Conservation (phyloP, 1,140 invertebrate genomes). For the Tyrophagus putrescentiae region DNA sequence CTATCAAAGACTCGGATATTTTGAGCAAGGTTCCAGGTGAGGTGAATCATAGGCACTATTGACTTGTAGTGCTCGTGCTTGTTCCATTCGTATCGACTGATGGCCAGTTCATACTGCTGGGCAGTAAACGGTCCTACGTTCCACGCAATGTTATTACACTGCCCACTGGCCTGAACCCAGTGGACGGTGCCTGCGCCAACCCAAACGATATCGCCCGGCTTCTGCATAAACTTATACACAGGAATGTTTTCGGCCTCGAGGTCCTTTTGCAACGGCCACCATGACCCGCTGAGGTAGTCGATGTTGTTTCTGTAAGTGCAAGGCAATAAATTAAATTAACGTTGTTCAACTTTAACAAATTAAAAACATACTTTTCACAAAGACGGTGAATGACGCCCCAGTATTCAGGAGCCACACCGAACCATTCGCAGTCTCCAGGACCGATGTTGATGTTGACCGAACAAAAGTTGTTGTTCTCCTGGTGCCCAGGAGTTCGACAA, state of each 20-base stretch:
- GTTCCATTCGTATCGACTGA: slow-evolving; percentile 99
- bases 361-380: slow-evolving; percentile 57
- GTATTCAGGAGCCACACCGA: slow-evolving; percentile 91
- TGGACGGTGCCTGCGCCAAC: slow-evolving; percentile 91
- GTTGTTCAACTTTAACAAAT: background rate
- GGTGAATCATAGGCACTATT: slow-evolving; percentile 95
- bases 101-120: slow-evolving; percentile 80
- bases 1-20: slow-evolving; percentile 70
- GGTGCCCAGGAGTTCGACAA: slow-evolving; percentile 85
- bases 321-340: slow-evolving; percentile 8
- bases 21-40: slow-evolving; percentile 92
- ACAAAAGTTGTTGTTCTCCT: slow-evolving; percentile 99
- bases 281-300: slow-evolving; percentile 94
- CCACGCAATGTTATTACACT: slow-evolving; percentile 87
- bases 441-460: slow-evolving; percentile 99
- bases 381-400: slow-evolving; percentile 85
- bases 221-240: slow-evolving; percentile 91
- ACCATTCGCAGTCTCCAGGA: slow-evolving; percentile 97
- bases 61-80: slow-evolving; percentile 93
- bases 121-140: slow-evolving; percentile 93
- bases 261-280: slow-evolving; percentile 95
- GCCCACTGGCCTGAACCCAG: slow-evolving; percentile 85
- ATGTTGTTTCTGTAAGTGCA: slow-evolving; percentile 54
- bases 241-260: slow-evolving; percentile 87
- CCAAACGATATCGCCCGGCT: slow-evolving; percentile 97